Conservation (phyloP, 2,888 invertebrate genomes). For the Drosophila aldrichi region DNA sequence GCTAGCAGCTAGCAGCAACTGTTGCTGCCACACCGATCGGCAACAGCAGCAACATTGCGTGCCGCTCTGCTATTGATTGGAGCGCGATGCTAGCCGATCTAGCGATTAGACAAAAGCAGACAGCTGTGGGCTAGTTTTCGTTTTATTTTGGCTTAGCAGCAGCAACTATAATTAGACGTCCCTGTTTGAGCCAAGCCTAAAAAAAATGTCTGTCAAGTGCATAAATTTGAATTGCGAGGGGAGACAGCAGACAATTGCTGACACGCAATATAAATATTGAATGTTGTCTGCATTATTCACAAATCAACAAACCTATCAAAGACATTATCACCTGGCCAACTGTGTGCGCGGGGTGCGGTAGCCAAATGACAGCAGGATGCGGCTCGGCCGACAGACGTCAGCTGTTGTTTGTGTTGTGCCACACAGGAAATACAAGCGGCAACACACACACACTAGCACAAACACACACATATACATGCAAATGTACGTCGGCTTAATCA, state of each 20-base stretch:
- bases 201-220: slow-evolving; percentile 29
- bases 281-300: slow-evolving; percentile 29
- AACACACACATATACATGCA: slow-evolving; percentile 30
- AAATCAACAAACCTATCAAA: slow-evolving; percentile 58
- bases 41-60: slow-evolving; percentile 48
- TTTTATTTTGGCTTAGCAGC: no score
- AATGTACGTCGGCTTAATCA: slow-evolving; percentile 76
- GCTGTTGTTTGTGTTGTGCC: slow-evolving; percentile 29
- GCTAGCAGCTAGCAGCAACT: slow-evolving; percentile 26
- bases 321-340: slow-evolving; percentile 58
- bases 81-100: slow-evolving; percentile 36
- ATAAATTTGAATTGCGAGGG: background rate
- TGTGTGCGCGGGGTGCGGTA: slow-evolving; percentile 53
- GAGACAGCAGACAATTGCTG: background rate
- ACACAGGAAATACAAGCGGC: slow-evolving; percentile 35
- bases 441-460: slow-evolving; percentile 4
- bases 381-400: slow-evolving; percentile 43
- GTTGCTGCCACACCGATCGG: slow-evolving; percentile 26
- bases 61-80: slow-evolving; percentile 65
- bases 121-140: slow-evolving; percentile 18
- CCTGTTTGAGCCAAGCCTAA: slow-evolving; percentile 36
- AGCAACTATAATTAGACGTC: slow-evolving; percentile 45
- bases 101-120: slow-evolving; percentile 49
- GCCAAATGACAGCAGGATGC: slow-evolving; percentile 79
- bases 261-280: slow-evolving; percentile 34